Evolutionary conservation across 2,113 vertebrate genomes (phyloP), one percentile per base, ranked within the genome.

Genomic region (Coregonus clupeaformis): DNA sequence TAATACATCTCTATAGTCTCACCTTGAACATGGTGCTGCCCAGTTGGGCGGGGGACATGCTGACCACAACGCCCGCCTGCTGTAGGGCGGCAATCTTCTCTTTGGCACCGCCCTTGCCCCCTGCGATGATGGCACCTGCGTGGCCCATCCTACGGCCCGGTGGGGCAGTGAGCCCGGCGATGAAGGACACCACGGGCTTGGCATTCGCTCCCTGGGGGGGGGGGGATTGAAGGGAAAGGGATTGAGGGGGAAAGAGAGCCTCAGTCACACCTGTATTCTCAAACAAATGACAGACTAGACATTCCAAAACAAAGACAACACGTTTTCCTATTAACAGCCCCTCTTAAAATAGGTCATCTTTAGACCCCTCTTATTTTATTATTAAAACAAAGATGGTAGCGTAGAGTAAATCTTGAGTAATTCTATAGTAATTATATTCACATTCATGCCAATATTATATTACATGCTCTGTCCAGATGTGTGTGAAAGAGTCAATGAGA

Each of bases 151-250:
- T 90, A 69, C 98, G 94, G 75, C 98, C 98, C 0, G 98, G 97
- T 55, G 98, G 98, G 32, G 98, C 98, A 0, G 98, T 99, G 76
- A 99, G 90, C 14, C 98, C 98, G 3, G 98, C 98, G 12, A 99
- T 99, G 92, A 99, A 99, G 2, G 98, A 98, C 87, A 99, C 98
- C 30, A 99, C 97, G 0, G 98, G 98, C 89, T 99, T 99, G 73
- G 96, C 84, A 0, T 94, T 94, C 63, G 92, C 90, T 82, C 98
- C 97, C 98, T 99, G 87, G 29, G 64, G 66, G 9, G 24, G 24
- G 18, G 6, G 52, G 32, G 71, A 30, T 30, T 14, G 47, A 18
- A 24, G 36, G n/a, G 49, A 75, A 0, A 71, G 18, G 49, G 5
- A 20, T 14, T 5, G 2, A 27, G n/a, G n/a, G 16, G 6, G 22